These are phyloP conservation scores for Megathymus violae DNA, from an alignment of 1,140 invertebrate genomes.

Conservation along the genomic window DNA sequence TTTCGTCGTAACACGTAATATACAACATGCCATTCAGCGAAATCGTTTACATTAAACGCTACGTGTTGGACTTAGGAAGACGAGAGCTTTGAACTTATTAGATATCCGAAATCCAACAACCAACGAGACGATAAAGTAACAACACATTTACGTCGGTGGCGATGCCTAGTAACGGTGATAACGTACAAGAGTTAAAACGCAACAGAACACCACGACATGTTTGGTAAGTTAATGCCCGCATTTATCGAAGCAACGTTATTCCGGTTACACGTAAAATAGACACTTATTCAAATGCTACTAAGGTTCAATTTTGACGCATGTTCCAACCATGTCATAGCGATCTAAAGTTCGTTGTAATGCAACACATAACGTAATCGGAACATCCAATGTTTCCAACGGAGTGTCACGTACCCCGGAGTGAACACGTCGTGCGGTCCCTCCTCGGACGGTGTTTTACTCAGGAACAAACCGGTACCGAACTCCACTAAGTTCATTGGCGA, in stretches of 20 bases:
- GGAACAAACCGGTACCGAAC: constrained; percentile 93
- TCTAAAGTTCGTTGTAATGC: constrained; percentile 47
- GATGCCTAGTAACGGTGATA: constrained; percentile 57
- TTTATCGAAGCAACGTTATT: too few species aligned
- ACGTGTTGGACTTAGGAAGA: constrained; percentile 47
- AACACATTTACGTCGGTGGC: constrained; percentile 59
- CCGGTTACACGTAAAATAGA: too few species aligned
- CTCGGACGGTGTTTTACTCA: constrained; percentile 93
- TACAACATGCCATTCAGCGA: constrained; percentile 67
- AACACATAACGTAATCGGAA: constrained; percentile 65
- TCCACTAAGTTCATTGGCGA: constrained; percentile 95
- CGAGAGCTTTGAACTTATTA: constrained; percentile 1
- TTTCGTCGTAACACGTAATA: constrained; percentile 59
- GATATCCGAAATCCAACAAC: constrained; percentile 46
- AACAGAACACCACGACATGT: constrained; percentile 52
- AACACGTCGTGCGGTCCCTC: constrained; percentile 84
- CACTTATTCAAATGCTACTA: too few species aligned
- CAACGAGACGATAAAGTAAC: constrained; percentile 49
- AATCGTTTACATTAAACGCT: constrained; percentile 43
- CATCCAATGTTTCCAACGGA: constrained; percentile 54
- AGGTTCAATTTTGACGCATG: constrained; percentile 19
- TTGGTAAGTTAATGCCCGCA: too few species aligned
- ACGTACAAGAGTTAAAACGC: constrained; percentile 56
- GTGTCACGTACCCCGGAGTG: constrained; percentile 77
- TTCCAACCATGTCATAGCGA: constrained; percentile 37